Evolutionary conservation across 2,888 invertebrate species (phyloP), one percentile per base, ranked within the genome.

Genomic region (Dryobotodes eremita): DNA sequence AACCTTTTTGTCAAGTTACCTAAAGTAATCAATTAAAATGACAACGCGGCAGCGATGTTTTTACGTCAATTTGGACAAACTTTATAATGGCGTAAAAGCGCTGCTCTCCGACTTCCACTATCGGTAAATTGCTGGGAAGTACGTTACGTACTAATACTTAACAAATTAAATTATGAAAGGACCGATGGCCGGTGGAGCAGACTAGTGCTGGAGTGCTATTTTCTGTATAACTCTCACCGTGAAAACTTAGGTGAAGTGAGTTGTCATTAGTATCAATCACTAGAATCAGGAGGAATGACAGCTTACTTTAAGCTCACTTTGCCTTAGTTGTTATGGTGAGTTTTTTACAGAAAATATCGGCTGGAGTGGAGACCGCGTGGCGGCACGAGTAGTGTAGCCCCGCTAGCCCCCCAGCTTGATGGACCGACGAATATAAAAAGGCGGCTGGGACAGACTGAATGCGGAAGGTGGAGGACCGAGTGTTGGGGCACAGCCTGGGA

Each of bases 11-110:
- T 15, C 2, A n/a, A n/a, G 31, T 23, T 42, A 17, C 7, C 23
- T 68, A 82, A 61, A 61, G 5, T 36, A 17, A 61, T 76, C 55
- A 80, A 80, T 75, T 80, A 55, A 42, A 55, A 23, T 2, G 2
- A 17, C n/a, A n/a, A 10, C 36, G 36, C 36, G 8, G 3, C 8
- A 20, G 15, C 17, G 4, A 48, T 42, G 15, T 10, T 42, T 48
- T 68, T 10, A 26, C 8, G 15, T 68, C n/a, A n/a, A 53, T 26
- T 53, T 59, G n/a, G 0, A 20, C n/a, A 36, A 80, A 71, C 26
- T 80, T 71, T 55, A 20, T 48, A 71, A 70, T 70, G 31, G 46
- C 1, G n/a, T 20, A 10, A 71, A 15, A 50, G 71, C 5, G 46
- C 17, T 48, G 7, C 46, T 17, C 46, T 48, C 31, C 15, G 31